Percentiles rank a stretch among this genome's conserved stretches.
phyloP scores from a whole-genome alignment of 1,140 invertebrate genomes.

The Penaeus chinensis region DNA sequence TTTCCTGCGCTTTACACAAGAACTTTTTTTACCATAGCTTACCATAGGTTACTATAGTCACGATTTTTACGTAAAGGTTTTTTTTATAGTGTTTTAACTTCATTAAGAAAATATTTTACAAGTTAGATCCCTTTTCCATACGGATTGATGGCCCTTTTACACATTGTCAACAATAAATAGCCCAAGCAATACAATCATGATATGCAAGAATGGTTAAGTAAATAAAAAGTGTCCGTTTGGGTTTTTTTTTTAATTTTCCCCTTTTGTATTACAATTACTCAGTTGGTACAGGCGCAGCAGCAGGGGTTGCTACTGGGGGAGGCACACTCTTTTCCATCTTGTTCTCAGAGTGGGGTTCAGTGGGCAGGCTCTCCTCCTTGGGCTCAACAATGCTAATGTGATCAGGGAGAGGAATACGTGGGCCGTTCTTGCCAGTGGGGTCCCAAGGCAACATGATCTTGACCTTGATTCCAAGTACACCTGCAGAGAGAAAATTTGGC shows the following conservation, averaged over 20 bases:
- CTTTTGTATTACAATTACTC: conserved; percentile 39
- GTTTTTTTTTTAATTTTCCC: conserved; percentile 15
- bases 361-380: conserved; percentile 76
- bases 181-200: too few species aligned
- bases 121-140: too few species aligned
- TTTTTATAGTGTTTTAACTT: too few species aligned
- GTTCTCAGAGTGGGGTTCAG: conserved; percentile 65
- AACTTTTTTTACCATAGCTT: too few species aligned
- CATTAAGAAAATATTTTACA: too few species aligned
- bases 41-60: too few species aligned
- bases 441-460: conserved; percentile 99
- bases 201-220: too few species aligned
- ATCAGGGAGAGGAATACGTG: conserved; percentile 96
- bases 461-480: conserved; percentile 89
- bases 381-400: conserved; percentile 95
- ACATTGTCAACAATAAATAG: too few species aligned
- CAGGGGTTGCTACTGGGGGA: conserved; percentile 46
- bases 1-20: too few species aligned
- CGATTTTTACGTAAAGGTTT: too few species aligned
- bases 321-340: conserved; percentile 65
- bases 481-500: conserved; percentile 45
- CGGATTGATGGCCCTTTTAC: too few species aligned
- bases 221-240: background rate
- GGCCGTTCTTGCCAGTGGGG: conserved; percentile 95
- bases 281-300: conserved; percentile 48